phyloP scores from a whole-genome alignment of 2,888 invertebrate species.

The Hirtodrosophila alboralis region DNA sequence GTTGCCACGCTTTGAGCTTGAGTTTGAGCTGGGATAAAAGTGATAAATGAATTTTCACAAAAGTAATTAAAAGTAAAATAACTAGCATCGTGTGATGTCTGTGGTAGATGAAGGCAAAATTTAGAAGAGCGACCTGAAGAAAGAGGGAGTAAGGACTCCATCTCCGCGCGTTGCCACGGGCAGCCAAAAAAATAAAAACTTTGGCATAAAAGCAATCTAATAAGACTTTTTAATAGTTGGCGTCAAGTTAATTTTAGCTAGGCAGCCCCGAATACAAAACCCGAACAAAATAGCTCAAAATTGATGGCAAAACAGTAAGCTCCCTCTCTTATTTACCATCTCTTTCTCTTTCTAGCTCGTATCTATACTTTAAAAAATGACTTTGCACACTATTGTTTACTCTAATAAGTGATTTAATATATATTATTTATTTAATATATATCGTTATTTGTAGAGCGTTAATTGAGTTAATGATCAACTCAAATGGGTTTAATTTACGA shows the following conservation, averaged over 20 bases:
- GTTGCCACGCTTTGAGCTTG: slow-evolving; percentile 45
- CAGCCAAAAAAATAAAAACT: slow-evolving; percentile 58
- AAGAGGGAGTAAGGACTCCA: too few species aligned
- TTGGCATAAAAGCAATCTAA: slow-evolving; percentile 75
- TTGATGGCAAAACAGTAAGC: slow-evolving; percentile 49
- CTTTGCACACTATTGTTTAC: background rate
- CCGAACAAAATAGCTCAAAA: slow-evolving; percentile 51
- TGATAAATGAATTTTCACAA: slow-evolving; percentile 81
- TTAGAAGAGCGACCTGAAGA: background rate
- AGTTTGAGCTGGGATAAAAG: slow-evolving; percentile 77
- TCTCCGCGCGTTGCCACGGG: slow-evolving; percentile 26
- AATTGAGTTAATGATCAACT: too few species aligned
- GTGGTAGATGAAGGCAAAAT: slow-evolving; percentile 24
- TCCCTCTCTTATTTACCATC: background rate
- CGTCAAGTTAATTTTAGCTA: slow-evolving; percentile 52
- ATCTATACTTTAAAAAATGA: too few species aligned
- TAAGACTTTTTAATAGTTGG: slow-evolving; percentile 79
- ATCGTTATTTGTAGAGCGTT: too few species aligned
- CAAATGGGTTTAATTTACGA: too few species aligned
- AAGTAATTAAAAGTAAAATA: slow-evolving; percentile 80
- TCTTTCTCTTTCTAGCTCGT: background rate
- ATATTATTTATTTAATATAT: too few species aligned
- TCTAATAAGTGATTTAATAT: too few species aligned
- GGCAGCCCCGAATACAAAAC: slow-evolving; percentile 36
- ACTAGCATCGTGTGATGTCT: slow-evolving; percentile 78